Evolutionary conservation across 2,888 invertebrate species (phyloP), one percentile per base, ranked within the genome.

Genomic region (Pammene fasciana): DNA sequence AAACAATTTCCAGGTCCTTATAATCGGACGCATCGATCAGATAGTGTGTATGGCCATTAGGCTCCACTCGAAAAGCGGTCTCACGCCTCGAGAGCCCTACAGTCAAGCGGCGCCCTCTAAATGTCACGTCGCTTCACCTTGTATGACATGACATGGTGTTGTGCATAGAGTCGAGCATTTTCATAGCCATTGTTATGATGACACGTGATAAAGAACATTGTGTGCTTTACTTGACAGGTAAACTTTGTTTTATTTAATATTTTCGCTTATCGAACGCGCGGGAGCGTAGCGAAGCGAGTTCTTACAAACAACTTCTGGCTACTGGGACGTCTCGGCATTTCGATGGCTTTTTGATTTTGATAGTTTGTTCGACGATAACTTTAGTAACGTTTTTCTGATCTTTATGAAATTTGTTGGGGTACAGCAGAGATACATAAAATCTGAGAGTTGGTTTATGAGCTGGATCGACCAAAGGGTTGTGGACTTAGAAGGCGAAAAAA

Each of bases 21-120:
- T 74, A 73, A 77, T 76, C 78, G 75, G 73, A 72, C 67, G 77
- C 66, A 79, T 82, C 82, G 81, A 82, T 80, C 76, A 26, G 68
- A 70, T 68, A 65, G 62, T 54, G 48, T 67, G 78, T 85, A 84
- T 84, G 84, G 82, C 81, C 82, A 86, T 86, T 86, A 87, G 83
- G 75, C 73, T 74, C 72, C 75, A 67, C 72, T 70, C 71, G 82
- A 84, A 59, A 73, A 79, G 74, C 75, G 84, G 84, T 82, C 78
- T 81, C 83, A 81, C 81, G 77, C 71, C 75, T 74, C 72, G 72
- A 86, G 86, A 65, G 71, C 76, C 56, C 82, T 86, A 70, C 66
- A 74, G 55, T 77, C 73, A 71, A 85, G 84, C 79, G 82, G 79
- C 77, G 79, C 76, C 73, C 75, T 74, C 77, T 78, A 79, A 78